Evolutionary conservation across 2,113 vertebrate species (phyloP), one percentile per base, ranked within the genome.

Genomic region (Paraplagusia blochii): DNA sequence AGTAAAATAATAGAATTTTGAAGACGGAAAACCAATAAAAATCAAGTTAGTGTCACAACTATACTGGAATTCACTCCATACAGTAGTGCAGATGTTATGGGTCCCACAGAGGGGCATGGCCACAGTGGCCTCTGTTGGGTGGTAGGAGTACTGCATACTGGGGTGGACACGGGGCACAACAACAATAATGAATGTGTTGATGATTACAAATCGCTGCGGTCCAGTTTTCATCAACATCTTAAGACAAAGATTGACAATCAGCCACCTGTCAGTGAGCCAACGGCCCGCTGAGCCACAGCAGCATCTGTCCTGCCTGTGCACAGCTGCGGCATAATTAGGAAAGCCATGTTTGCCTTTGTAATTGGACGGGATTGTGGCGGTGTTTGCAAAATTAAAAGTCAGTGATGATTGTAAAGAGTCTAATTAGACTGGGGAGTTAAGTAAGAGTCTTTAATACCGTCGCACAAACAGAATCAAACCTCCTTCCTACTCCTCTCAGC

Each of bases 61-160:
- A 29, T 4, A 29, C 22, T 29, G 22, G 22, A 29, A 29, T 2
- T 29, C 22, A 29, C 2, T 29, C 22, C 6, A 6, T 29, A 29
- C 22, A 4, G 22, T 29, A 29, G 3, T 29, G 22, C 22, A 11
- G 9, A 48, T 38, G 43, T 68, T 58, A 65, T 59, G 79, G 58
- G 59, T 74, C 65, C 54, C n/a, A 9, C 34, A 22, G 22, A 59
- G 84, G 47, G 5, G 52, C 50, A 84, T 83, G 61, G 18, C 43
- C 74, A 80, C 79, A 82, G 76, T 72, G 83, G 63, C 77, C 83
- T 85, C 79, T 87, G 64, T 58, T 85, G 84, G 77, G 46, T 22
- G 77, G 61, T 53, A 63, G 46, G 8, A 58, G 80, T 48, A 72
- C 49, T 81, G 56, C 77, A 82, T 1, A 13, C 33, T 8, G 42